A percentile compares a stretch with the other conserved stretches of the same genome.
phyloP scores from a whole-genome alignment of 30 jellyfish, hydroid and myxozoan species.

The Mastigias papua region DNA sequence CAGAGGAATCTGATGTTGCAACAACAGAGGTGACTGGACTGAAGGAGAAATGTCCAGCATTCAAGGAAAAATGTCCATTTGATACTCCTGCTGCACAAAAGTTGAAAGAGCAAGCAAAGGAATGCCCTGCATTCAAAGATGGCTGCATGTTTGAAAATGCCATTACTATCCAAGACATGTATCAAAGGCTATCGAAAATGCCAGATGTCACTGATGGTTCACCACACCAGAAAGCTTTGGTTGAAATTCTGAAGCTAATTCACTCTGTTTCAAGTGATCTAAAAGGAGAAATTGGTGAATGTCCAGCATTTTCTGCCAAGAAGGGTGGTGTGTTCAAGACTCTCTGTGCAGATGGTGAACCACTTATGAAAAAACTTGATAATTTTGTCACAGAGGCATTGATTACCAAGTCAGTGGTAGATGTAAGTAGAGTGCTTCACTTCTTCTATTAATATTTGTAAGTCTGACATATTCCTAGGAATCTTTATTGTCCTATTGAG shows the following conservation, averaged over 20 bases:
- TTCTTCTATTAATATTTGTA: neutral
- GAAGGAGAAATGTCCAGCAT: conserved; percentile 85
- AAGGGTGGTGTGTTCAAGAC: conserved; percentile 80
- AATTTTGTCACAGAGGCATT: conserved; percentile 18
- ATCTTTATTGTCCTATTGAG: too few species aligned
- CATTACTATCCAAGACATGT: conserved; percentile 59
- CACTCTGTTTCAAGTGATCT: conserved; percentile 75
- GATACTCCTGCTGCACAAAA: conserved; percentile 59
- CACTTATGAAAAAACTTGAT: conserved; percentile 63
- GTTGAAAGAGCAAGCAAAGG: conserved; percentile 49
- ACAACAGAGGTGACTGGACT: conserved; percentile 10
- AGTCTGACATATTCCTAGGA: too few species aligned
- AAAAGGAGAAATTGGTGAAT: conserved; percentile 75
- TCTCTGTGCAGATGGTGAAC: conserved; percentile 75
- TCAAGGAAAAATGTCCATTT: conserved; percentile 77
- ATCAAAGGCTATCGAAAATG: conserved; percentile 56
- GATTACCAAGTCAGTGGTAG: conserved; percentile 39
- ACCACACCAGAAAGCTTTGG: conserved; percentile 58
- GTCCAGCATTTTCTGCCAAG: conserved; percentile 76
- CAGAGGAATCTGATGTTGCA: neutral
- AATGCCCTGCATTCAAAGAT: conserved; percentile 71
- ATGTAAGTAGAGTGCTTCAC: neutral
- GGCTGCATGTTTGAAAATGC: conserved; percentile 70
- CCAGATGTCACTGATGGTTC: conserved; percentile 56
- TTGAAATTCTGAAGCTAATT: conserved; percentile 44